Evolutionary conservation across 2,797 vertebrate genomes (phyloP), one percentile per base, ranked within the genome.

Genomic region (Urocyon cinereoargenteus): DNA sequence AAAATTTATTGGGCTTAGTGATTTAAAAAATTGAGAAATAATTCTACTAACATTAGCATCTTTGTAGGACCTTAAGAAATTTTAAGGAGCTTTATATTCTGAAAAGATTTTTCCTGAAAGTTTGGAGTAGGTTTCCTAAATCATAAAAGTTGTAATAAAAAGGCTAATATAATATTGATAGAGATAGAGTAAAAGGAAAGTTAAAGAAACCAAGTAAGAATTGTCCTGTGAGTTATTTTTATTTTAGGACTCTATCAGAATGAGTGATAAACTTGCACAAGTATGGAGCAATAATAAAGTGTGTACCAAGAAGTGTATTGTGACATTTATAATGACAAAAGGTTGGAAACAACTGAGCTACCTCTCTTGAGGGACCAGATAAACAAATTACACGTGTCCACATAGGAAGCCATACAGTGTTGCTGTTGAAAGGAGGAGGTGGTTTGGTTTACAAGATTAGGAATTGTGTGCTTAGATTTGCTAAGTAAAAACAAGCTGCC

Each of bases 21-120:
- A 61, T 53, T 90, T 92, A 53, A 90, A 40, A 21, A 79, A 86
- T 82, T 86, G 91, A 81, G 51, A 91, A 75, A 66, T 95, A 77
- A 81, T 66, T 51, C 40, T 45, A 45, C 40, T 45, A 45, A 45
- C 40, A 85, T 86, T 68, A 81, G 31, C 13, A 26, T 81, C 68
- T 91, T 57, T 21, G 9, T 59, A 57, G 62, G 26, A 19, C 45
- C 62, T 73, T 61, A 70, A 31, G 59, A 83, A 73, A 83, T 81
- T 62, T 92, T 91, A 86, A 78, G 78, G 68, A 49, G 15, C 55
- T 86, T 95, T 59, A 62, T 83, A n/a, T 18, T 72, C 70, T 57
- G 26, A 55, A 90, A 92, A 89, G 10, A 75, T 34, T 51, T 84
- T 84, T 61, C 57, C 53, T 96, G 61, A 81, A 89, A 91, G 13